These are phyloP conservation scores for Autographa pulchrina DNA, from an alignment of 2,888 invertebrate species.

Conservation along the genomic window DNA sequence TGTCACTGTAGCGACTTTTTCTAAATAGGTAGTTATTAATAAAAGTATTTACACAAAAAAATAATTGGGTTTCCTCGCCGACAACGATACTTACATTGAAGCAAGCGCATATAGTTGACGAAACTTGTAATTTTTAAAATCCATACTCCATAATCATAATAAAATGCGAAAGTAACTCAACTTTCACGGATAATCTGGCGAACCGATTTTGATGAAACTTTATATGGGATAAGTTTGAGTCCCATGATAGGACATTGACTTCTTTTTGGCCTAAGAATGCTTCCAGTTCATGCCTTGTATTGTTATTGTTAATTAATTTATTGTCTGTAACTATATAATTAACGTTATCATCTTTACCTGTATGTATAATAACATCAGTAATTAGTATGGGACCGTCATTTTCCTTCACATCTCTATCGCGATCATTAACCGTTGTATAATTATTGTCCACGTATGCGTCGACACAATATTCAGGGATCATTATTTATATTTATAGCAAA, in stretches of 20 bases:
- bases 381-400: constrained; percentile 2
- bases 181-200: no score
- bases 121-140: background rate
- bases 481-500: constrained; percentile 55
- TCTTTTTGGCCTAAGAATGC: no score
- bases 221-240: no score
- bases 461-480: constrained; percentile 44
- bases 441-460: constrained; percentile 39
- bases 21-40: background rate
- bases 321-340: background rate
- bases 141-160: no score
- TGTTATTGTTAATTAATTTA: background rate
- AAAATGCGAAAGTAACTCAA: no score
- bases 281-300: background rate
- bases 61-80: background rate
- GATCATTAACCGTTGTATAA: constrained; percentile 37
- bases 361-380: constrained; percentile 8
- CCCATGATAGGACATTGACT: no score
- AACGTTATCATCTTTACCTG: background rate
- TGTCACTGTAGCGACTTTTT: background rate
- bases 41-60: background rate
- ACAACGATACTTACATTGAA: background rate
- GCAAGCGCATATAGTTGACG: background rate
- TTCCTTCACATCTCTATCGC: constrained; percentile 19
- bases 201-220: no score